Evolutionary conservation across 2,888 invertebrate species (phyloP).

Genomic region (Drosophila longiperda): DNA sequence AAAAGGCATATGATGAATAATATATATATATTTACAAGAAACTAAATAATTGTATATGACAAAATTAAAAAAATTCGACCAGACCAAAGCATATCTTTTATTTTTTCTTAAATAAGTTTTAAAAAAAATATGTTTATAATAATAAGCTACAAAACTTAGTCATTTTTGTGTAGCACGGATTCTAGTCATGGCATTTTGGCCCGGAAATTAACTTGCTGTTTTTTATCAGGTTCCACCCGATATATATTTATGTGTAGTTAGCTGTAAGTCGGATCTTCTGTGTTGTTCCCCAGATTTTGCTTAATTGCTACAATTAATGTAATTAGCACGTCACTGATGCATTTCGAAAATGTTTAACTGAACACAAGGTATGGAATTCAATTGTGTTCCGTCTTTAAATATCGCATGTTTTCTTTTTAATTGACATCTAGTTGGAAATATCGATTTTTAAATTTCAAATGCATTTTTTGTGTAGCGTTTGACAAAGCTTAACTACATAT

Average conservation of each 20-base stretch:
- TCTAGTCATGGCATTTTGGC: neutral
- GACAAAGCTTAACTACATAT: slow-evolving; percentile 1
- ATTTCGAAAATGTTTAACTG: slow-evolving; percentile 36
- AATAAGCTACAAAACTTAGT: too few relatives aligned
- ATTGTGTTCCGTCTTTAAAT: slow-evolving; percentile 48
- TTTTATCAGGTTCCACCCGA: neutral
- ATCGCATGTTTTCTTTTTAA: slow-evolving; percentile 54
- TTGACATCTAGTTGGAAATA: slow-evolving; percentile 39
- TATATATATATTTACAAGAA: too few relatives aligned
- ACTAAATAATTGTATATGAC: too few relatives aligned
- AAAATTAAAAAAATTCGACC: too few relatives aligned
- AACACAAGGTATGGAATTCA: slow-evolving; percentile 52
- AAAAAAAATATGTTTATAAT: neutral
- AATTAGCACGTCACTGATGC: slow-evolving; percentile 44
- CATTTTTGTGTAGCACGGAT: neutral
- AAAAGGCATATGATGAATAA: too few relatives aligned
- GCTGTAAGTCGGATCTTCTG: neutral
- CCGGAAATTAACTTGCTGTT: neutral
- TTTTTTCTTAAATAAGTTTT: too few relatives aligned
- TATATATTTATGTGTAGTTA: neutral
- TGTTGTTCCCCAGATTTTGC: slow-evolving; percentile 32
- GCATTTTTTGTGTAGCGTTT: slow-evolving; percentile 23
- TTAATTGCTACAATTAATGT: slow-evolving; percentile 72
- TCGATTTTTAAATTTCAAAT: slow-evolving; percentile 46
- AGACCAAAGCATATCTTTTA: too few relatives aligned